Evolutionary conservation across 2,888 invertebrate genomes (phyloP), one percentile per base, ranked within the genome.

Genomic region (Teinopalpus imperialis): DNA sequence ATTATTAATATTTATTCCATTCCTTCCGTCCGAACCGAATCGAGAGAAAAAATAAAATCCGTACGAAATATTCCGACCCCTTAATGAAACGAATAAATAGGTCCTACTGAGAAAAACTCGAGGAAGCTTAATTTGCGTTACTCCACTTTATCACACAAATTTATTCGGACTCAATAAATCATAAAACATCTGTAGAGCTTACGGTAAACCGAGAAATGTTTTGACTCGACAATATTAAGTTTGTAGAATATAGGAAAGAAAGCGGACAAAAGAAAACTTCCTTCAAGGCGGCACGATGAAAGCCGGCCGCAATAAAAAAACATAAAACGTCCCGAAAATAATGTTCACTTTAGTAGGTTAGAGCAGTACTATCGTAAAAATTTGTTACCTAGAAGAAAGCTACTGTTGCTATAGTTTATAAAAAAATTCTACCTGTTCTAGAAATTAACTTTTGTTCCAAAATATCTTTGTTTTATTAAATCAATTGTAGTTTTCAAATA

Each of bases 1-100:
- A 86, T 86, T 87, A 87, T 87, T 87, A 87, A 88, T 88, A 87
- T 88, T 87, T 88, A 87, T 86, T 86, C 79, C 80, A 69, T 71
- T 75, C 69, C 68, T 74, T 69, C 70, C 72, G 70, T 74, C 69
- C 71, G 60, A 77, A 76, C 51, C 56, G 48, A 57, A 59, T 60
- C 78, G 69, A 69, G 66, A 70, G 69, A 74, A 79, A 80, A 72
- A 61, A 69, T 66, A 63, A 77, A 77, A 76, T 72, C 73, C 69
- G 55, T 52, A 50, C 54, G 66, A 74, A 75, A 69, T 66, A 69
- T 72, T 74, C 68, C 73, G 69, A 72, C 71, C 61, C 63, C 58
- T 66, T 76, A 79, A 83, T 79, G 76, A 80, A 74, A 69, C 68
- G 75, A 69, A 78, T 77, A 79, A 81, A 82, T 75, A 79, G 44